A percentile compares a stretch with the other conserved stretches of the same genome.
phyloP scores from a whole-genome alignment of 2,113 vertebrate genomes.

The Mionectes macconnelli region DNA sequence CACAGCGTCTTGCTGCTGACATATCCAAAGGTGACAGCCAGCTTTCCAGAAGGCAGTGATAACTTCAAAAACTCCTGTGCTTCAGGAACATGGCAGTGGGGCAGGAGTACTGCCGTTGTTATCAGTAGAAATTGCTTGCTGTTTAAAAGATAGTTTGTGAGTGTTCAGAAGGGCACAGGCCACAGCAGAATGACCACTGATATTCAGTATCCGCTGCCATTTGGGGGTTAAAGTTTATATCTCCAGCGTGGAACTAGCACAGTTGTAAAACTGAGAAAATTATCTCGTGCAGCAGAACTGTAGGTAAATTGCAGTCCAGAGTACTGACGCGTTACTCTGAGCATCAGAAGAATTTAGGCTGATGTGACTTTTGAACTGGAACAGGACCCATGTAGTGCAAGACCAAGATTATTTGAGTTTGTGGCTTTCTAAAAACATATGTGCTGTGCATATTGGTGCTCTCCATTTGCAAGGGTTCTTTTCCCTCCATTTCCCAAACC shows the following conservation, averaged over 20 bases:
- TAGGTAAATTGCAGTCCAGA: constrained; percentile 8
- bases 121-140: not conserved
- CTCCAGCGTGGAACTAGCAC: not conserved
- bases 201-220: fast-evolving
- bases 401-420: not conserved
- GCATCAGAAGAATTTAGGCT: not conserved
- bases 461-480: not conserved
- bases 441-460: not conserved
- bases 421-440: not conserved
- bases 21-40: not conserved
- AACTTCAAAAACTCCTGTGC: not conserved
- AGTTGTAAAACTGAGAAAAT: not conserved
- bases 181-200: not conserved
- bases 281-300: not conserved
- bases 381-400: not conserved
- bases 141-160: not conserved
- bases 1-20: fast-evolving
- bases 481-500: not conserved
- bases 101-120: not conserved
- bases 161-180: not conserved
- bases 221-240: not conserved
- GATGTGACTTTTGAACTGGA: not conserved
- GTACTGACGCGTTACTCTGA: not conserved
- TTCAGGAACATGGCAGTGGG: not conserved
- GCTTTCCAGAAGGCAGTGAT: not conserved